Evolutionary conservation across 1,140 invertebrate species (phyloP).

Genomic region (Carposina sasakii): DNA sequence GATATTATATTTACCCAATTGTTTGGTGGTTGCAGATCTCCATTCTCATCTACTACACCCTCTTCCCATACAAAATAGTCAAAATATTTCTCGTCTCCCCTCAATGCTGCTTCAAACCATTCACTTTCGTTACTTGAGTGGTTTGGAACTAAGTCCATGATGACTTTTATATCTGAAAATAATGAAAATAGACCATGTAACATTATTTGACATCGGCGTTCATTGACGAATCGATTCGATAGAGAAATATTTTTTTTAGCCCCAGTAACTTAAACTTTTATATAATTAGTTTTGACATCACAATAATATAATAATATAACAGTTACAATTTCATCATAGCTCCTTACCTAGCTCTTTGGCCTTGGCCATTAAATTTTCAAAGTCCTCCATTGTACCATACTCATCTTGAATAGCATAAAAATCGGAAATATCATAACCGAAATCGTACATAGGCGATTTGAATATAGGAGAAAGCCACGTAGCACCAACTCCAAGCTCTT

Average conservation of each 20-base stretch:
- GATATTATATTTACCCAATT: conserved; percentile 76
- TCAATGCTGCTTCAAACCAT: conserved; percentile 79
- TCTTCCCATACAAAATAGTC: conserved; percentile 81
- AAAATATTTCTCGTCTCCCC: conserved; percentile 73
- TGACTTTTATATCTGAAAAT: conserved; percentile 48
- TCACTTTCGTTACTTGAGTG: conserved; percentile 80
- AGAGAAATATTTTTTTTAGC: too few relatives aligned
- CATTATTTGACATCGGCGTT: too few relatives aligned
- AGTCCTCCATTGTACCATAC: conserved; percentile 82
- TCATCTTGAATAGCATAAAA: conserved; percentile 80
- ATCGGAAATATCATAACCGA: conserved; percentile 80
- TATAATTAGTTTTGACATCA: too few relatives aligned
- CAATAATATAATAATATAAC: too few relatives aligned
- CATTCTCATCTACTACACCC: conserved; percentile 64
- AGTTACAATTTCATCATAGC: too few relatives aligned
- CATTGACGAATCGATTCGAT: too few relatives aligned
- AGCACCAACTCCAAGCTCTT: conserved; percentile 71
- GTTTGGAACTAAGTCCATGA: conserved; percentile 81
- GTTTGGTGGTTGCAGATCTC: conserved; percentile 72
- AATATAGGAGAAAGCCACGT: conserved; percentile 83
- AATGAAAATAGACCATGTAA: too few relatives aligned
- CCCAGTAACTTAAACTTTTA: too few relatives aligned
- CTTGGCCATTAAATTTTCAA: conserved; percentile 75
- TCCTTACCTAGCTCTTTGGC: conserved; percentile 69
- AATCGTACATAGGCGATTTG: conserved; percentile 78